A percentile compares a stretch with the other conserved stretches of the same genome.
phyloP scores from a whole-genome alignment of 92 coral and sea anemone genomes.

The Hydrozoanthus gracilis region DNA sequence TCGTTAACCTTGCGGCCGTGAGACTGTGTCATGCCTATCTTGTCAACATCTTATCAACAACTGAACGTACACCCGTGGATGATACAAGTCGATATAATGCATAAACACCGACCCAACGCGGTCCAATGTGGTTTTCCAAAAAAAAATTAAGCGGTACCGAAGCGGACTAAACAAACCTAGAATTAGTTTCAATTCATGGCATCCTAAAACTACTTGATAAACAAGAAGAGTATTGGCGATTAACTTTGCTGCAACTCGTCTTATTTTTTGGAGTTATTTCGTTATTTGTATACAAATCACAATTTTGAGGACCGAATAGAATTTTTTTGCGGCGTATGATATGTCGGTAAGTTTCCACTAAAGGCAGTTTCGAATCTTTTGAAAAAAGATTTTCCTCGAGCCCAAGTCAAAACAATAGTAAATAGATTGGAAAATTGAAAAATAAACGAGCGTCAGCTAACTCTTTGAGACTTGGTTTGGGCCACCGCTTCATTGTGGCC shows the following conservation, averaged over 20 bases:
- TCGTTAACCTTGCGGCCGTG: not conserved
- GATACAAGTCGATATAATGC: too few relatives aligned
- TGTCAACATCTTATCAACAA: not conserved
- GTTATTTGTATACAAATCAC: constrained; percentile 37
- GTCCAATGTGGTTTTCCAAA: constrained; percentile 1
- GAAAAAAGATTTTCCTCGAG: not conserved
- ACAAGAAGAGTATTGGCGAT: constrained; percentile 10
- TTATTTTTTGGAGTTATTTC: not conserved
- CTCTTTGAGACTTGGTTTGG: constrained; percentile 25
- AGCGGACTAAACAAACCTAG: not conserved
- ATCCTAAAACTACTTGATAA: not conserved
- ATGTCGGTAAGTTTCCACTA: constrained; percentile 47
- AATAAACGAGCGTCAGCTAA: not conserved
- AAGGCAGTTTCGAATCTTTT: constrained; percentile 22
- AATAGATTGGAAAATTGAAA: not conserved
- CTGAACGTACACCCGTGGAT: too few relatives aligned
- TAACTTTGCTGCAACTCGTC: not conserved
- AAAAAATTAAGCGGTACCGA: constrained; percentile 3
- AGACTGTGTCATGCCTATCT: not conserved
- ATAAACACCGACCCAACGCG: constrained; percentile 12
- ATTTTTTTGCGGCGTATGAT: constrained; percentile 26
- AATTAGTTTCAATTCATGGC: constrained; percentile 17
- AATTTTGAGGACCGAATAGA: constrained; percentile 40
- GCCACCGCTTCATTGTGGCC: constrained; percentile 1
- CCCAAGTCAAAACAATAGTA: constrained; percentile 3